A percentile compares a stretch with the other conserved stretches of the same genome.
phyloP scores from a whole-genome alignment of 2,797 vertebrate genomes.

The Eulemur coronatus region DNA sequence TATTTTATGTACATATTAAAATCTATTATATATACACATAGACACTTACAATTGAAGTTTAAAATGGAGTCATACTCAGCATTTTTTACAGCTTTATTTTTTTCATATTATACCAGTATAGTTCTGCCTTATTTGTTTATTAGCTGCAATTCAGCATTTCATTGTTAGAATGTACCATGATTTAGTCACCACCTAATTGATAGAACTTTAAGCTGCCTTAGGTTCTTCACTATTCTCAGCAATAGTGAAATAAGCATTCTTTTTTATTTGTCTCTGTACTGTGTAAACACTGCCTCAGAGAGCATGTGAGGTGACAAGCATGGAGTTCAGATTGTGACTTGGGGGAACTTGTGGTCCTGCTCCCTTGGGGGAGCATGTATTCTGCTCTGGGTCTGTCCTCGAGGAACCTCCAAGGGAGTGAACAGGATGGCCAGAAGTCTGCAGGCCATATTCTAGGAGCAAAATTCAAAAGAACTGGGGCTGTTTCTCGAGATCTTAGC shows the following conservation, averaged over 20 bases:
- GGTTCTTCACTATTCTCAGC: not conserved
- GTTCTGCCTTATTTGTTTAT: not conserved
- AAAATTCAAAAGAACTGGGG: not conserved
- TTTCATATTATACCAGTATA: not conserved
- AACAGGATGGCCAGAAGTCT: not conserved
- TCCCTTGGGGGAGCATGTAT: not conserved
- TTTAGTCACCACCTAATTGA: not conserved
- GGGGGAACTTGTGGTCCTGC: not conserved
- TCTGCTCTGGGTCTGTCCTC: not conserved
- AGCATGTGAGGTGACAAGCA: not conserved
- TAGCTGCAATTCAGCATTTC: not conserved
- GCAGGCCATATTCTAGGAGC: not conserved
- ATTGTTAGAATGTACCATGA: not conserved
- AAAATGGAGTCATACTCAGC: not conserved
- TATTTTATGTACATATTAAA: constrained; percentile 17
- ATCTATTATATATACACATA: not conserved
- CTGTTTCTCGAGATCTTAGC: not conserved
- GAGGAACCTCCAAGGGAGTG: not conserved
- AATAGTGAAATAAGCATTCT: not conserved
- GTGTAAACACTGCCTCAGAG: not conserved
- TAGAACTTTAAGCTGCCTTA: not conserved
- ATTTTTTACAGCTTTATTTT: not conserved
- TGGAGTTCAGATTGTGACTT: not conserved
- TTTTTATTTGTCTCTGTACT: constrained; percentile 28
- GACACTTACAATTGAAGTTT: not conserved